Evolutionary conservation across 2,888 invertebrate species (phyloP).

Genomic region (Muschampia staudingeri): DNA sequence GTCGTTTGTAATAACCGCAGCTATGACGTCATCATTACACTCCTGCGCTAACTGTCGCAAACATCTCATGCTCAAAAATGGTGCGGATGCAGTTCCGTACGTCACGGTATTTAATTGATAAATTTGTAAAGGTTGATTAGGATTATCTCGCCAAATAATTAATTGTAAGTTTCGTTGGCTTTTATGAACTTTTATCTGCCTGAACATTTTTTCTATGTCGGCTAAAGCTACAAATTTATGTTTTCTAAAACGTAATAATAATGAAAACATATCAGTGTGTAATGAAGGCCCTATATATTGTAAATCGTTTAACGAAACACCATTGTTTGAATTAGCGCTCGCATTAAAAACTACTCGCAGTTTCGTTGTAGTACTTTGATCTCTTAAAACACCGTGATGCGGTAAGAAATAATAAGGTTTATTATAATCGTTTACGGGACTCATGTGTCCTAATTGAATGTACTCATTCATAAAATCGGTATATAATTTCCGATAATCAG

Average conservation of each 20-base stretch:
- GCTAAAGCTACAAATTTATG: constrained; percentile 60
- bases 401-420: constrained; percentile 47
- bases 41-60: constrained; percentile 61
- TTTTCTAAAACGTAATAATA: not conserved
- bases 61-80: constrained; percentile 63
- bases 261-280: not conserved
- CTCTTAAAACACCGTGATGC: constrained; percentile 67
- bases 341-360: constrained; percentile 69
- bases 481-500: constrained; percentile 33
- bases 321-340: constrained; percentile 56
- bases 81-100: constrained; percentile 63
- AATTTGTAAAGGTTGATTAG: constrained; percentile 41
- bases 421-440: not conserved
- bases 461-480: constrained; percentile 67
- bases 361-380: constrained; percentile 64
- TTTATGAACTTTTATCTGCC: constrained; percentile 38
- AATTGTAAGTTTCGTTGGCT: not conserved
- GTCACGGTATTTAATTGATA: constrained; percentile 69
- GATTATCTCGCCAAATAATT: constrained; percentile 53
- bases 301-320: constrained; percentile 56
- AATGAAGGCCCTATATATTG: constrained; percentile 66
- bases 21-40: constrained; percentile 52
- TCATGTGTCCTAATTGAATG: constrained; percentile 64
- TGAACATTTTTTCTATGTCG: constrained; percentile 68
- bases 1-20: constrained; percentile 55